Conservation (phyloP, 2,888 invertebrate species). For the Orchesella flavescens region DNA sequence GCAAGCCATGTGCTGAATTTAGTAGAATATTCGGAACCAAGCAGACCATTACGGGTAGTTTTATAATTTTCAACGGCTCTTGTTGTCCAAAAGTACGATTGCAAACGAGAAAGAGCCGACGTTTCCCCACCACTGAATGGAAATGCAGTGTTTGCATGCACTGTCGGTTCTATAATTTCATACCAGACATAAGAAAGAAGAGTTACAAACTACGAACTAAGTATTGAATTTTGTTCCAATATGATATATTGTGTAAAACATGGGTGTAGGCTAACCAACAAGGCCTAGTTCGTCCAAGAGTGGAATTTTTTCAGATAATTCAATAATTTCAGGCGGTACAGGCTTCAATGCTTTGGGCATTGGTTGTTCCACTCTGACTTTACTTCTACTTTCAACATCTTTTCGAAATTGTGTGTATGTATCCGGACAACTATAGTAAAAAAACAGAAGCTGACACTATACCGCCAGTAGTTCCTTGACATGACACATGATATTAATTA, state of each 20-base stretch:
- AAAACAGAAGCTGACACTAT: neutral
- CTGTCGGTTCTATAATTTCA: conserved; percentile 1
- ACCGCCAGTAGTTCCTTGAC: neutral
- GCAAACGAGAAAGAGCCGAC: conserved; percentile 73
- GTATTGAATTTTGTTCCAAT: neutral
- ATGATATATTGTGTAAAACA: too few relatives aligned
- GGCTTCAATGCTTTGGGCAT: conserved; percentile 69
- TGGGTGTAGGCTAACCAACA: neutral
- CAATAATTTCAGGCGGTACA: conserved; percentile 42
- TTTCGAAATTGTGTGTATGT: conserved; percentile 70
- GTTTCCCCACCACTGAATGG: conserved; percentile 74
- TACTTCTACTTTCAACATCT: conserved; percentile 64
- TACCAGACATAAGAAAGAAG: neutral
- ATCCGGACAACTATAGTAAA: conserved; percentile 64
- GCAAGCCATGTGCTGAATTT: conserved; percentile 20
- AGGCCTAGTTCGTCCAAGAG: neutral
- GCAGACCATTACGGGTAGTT: conserved; percentile 1
- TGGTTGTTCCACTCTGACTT: conserved; percentile 58
- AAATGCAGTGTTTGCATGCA: conserved; percentile 61
- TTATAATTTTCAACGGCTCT: conserved; percentile 35
- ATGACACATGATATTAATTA: neutral
- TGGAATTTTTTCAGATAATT: conserved; percentile 43
- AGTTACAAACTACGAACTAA: conserved; percentile 4
- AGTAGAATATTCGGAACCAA: conserved; percentile 19
- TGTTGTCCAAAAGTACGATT: conserved; percentile 72